phyloP scores from a whole-genome alignment of 2,113 vertebrate genomes.

The Pungitius pungitius region DNA sequence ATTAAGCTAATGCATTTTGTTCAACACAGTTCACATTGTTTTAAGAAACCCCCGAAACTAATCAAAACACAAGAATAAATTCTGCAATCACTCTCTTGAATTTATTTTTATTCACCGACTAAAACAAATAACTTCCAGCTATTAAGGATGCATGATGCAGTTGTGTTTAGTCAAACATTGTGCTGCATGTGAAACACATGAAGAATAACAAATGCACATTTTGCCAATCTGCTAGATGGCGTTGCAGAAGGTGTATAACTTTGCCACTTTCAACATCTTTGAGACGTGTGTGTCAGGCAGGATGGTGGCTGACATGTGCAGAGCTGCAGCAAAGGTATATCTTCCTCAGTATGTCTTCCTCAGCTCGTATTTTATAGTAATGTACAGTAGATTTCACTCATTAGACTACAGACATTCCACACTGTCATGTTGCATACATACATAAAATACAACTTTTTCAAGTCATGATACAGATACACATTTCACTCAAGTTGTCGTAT shows the following conservation, averaged over 20 bases:
- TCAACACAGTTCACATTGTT: neutral
- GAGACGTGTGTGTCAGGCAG: slow-evolving; percentile 97
- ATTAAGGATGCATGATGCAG: neutral
- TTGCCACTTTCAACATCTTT: slow-evolving; percentile 95
- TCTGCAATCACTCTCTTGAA: neutral
- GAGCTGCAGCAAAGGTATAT: slow-evolving; percentile 91
- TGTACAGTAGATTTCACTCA: neutral
- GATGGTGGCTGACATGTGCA: slow-evolving; percentile 98
- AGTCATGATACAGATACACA: neutral
- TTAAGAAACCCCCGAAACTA: neutral
- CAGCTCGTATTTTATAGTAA: neutral
- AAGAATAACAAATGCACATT: neutral
- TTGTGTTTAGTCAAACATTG: neutral
- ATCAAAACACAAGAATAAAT: neutral
- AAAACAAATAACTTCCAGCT: too few relatives aligned
- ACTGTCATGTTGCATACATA: neutral
- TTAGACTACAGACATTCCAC: neutral
- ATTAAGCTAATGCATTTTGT: neutral
- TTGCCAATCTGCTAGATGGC: slow-evolving; percentile 83
- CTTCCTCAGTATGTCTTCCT: neutral
- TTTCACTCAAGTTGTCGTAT: neutral
- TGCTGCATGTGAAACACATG: neutral
- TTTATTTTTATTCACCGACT: neutral
- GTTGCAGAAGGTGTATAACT: slow-evolving; percentile 93
- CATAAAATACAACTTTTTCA: neutral